These are phyloP conservation scores for Coreius guichenoti DNA, from an alignment of 2,797 vertebrate species.

Conservation along the genomic window DNA sequence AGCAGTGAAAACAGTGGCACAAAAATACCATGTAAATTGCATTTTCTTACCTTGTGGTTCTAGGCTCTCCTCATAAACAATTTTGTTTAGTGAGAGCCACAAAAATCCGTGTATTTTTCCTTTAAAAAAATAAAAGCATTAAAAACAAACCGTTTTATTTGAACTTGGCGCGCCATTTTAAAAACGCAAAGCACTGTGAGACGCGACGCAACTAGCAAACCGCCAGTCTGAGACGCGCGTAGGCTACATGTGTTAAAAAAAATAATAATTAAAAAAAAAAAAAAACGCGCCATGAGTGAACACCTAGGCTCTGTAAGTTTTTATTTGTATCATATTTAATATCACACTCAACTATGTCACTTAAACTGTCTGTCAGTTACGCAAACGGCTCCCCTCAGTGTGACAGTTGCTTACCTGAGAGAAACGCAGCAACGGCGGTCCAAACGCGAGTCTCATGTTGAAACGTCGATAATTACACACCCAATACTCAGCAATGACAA, in stretches of 20 bases:
- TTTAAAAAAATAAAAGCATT: background rate
- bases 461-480: slow-evolving; percentile 66
- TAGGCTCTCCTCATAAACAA: background rate
- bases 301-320: background rate
- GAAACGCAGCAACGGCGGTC: slow-evolving; percentile 35
- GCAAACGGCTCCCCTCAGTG: background rate
- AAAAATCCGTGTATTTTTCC: background rate
- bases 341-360: background rate
- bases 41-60: background rate
- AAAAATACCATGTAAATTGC: background rate
- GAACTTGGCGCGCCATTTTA: background rate
- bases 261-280: background rate
- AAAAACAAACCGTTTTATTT: background rate
- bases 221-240: no score
- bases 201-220: no score
- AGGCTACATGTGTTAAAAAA: background rate
- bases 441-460: slow-evolving; percentile 63
- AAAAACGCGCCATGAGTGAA: background rate
- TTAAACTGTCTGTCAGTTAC: background rate
- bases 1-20: background rate
- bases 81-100: background rate
- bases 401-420: slow-evolving; percentile 56
- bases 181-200: background rate
- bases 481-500: background rate
- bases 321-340: background rate